Base-by-base conservation (phyloP, 64 coral and sea anemone species). In the Orbicella faveolata region DNA sequence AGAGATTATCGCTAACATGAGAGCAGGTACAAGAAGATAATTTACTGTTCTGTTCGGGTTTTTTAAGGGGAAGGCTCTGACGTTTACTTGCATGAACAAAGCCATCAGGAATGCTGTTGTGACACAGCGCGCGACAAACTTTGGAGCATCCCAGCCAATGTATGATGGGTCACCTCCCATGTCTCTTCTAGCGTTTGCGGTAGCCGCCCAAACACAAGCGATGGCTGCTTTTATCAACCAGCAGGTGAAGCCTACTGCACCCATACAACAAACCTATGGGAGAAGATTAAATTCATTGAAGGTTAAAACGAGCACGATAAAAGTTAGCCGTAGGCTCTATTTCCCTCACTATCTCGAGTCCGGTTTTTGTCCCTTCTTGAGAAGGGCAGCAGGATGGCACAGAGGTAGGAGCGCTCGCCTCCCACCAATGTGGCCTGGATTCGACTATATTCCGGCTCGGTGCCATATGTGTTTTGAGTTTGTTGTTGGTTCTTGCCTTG, bases 261-360 rank as follows among this genome's bases (percentile, higher is more conserved):
- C 93, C 34, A 94, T 55, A 20, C 88, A 94, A 2, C 93, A 90
- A 52, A 94, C 83, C 93, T 94, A 44, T 81, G 2, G n/a, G 10
- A 12, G 5, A 64, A 37, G 36, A 26, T 20, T 0, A 48, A 6
- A 48, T 48, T 48, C 4, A 48, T 48, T 6, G 5, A 48, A 48
- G 44, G 44, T 48, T 48, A 48, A 48, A 48, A 48, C 44, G 44
- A 6, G 44, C 4, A 48, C 44, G 44, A 48, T 48, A 48, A 4
- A 6, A 0, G 44, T 6, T 48, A 48, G 44, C 44, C 44, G 3
- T 48, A 6, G 5, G 44, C 4, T 48, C 44, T 6, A 48, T 48
- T 48, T 48, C 7, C 44, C 4, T 6, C 44, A 48, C 44, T 48
- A 0, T 48, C 44, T 48, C 44, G 44, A 48, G 44, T 48, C 44